Evolutionary conservation across 2,797 vertebrate species (phyloP).

Genomic region (Sparus aurata): DNA sequence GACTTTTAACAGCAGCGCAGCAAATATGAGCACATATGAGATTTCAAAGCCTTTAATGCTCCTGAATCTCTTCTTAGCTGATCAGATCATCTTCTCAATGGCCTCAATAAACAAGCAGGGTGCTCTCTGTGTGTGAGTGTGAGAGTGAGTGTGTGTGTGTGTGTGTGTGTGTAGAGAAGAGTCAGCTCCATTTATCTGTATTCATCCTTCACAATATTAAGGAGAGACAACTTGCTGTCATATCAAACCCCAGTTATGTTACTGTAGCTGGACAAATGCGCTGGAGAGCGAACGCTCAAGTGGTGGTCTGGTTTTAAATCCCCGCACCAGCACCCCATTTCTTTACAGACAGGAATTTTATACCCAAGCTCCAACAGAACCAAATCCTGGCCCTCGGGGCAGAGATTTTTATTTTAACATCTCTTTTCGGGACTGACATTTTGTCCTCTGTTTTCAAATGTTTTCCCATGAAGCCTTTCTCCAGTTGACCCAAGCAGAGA

Average conservation of each 20-base stretch:
- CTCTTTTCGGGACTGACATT: conserved; percentile 90
- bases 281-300: conserved; percentile 33
- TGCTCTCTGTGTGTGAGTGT: too few species aligned
- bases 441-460: conserved; percentile 89
- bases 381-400: conserved; percentile 88
- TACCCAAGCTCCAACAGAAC: conserved; percentile 86
- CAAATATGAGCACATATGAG: conserved; percentile 61
- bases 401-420: conserved; percentile 90
- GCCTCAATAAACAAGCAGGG: conserved; percentile 62
- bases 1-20: conserved; percentile 50
- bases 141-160: conserved; percentile 6
- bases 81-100: conserved; percentile 74
- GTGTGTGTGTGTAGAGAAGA: conserved; percentile 32
- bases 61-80: conserved; percentile 68
- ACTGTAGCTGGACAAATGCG: conserved; percentile 48
- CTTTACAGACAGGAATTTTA: conserved; percentile 88
- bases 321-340: conserved; percentile 23
- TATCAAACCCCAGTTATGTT: conserved; percentile 27
- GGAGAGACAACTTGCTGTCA: conserved; percentile 44
- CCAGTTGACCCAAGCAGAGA: conserved; percentile 90
- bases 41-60: conserved; percentile 73
- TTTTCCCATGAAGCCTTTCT: conserved; percentile 90
- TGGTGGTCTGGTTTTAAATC: conserved; percentile 56
- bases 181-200: conserved; percentile 51
- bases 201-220: conserved; percentile 51